A percentile compares a stretch with the other conserved stretches of the same genome.
Evolutionary conservation across 2,113 vertebrate genomes (phyloP).

Genomic region (Aspidoscelis tigris): DNA sequence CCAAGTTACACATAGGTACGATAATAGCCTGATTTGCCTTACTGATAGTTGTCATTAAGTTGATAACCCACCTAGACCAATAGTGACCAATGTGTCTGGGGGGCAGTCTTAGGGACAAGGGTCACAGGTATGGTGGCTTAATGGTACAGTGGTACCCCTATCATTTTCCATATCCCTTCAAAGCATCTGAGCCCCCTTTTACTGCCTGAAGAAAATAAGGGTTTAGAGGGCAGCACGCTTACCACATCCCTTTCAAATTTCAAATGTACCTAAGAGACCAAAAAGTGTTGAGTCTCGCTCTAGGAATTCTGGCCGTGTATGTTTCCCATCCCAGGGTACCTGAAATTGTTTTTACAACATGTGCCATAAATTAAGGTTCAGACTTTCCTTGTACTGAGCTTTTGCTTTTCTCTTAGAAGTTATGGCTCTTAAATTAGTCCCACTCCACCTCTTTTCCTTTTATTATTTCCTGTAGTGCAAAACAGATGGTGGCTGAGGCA

Average conservation of each 20-base stretch:
- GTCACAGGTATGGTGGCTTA: too few species aligned
- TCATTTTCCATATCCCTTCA: too few species aligned
- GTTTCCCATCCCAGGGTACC: background rate
- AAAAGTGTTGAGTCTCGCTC: too few species aligned
- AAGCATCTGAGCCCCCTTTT: too few species aligned
- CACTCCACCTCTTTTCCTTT: background rate
- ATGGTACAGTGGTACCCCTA: too few species aligned
- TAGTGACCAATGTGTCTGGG: background rate
- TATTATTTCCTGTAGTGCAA: background rate
- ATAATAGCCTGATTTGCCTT: too few species aligned
- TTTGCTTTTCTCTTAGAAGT: background rate
- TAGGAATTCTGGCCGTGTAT: background rate
- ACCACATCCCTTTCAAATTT: too few species aligned
- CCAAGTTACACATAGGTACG: too few species aligned
- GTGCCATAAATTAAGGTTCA: background rate
- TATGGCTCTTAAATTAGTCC: background rate
- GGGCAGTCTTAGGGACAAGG: background rate
- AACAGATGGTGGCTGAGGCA: background rate
- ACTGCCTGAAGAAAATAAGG: too few species aligned
- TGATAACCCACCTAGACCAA: background rate
- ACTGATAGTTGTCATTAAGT: too few species aligned
- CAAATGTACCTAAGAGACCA: too few species aligned
- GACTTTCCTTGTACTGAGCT: background rate
- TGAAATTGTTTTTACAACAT: background rate
- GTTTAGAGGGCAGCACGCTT: too few species aligned